These are phyloP conservation scores for Platycnemis pennipes DNA, from an alignment of 2,888 invertebrate species.

Conservation along the genomic window DNA sequence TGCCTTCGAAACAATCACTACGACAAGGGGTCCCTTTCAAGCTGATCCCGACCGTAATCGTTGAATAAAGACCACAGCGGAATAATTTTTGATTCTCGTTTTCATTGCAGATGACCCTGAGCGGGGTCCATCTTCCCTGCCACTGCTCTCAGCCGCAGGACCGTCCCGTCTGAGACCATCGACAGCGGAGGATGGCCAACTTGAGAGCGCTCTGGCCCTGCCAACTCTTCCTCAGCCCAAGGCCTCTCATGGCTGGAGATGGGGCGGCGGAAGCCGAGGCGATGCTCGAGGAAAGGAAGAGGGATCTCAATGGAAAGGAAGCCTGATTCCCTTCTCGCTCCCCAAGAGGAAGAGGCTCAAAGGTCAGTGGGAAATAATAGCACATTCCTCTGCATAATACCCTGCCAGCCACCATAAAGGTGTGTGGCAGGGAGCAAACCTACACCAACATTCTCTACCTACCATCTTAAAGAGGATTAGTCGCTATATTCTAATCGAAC, in stretches of 20 bases:
- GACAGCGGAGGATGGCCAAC: neutral
- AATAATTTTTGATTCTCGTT: neutral
- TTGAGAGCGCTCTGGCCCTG: neutral
- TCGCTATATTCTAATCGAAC: too few relatives aligned
- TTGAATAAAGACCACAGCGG: neutral
- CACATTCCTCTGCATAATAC: too few relatives aligned
- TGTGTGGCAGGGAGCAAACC: too few relatives aligned
- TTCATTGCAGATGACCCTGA: neutral
- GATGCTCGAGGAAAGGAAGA: neutral
- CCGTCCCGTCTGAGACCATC: neutral
- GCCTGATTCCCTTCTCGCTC: constrained; percentile 8
- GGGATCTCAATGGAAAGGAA: neutral
- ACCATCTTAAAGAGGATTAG: too few relatives aligned
- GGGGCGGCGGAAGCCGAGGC: neutral
- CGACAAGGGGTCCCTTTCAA: neutral
- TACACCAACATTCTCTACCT: too few relatives aligned
- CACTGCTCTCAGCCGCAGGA: neutral
- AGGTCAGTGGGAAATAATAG: neutral
- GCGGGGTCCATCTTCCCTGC: neutral
- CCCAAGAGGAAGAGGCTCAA: constrained; percentile 58
- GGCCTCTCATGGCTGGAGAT: neutral
- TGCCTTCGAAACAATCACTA: neutral
- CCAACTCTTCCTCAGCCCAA: neutral
- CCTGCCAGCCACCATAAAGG: neutral
- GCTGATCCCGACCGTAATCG: neutral